phyloP scores from a whole-genome alignment of 2,888 invertebrate genomes.

The Polydrusus pterygomalis region DNA sequence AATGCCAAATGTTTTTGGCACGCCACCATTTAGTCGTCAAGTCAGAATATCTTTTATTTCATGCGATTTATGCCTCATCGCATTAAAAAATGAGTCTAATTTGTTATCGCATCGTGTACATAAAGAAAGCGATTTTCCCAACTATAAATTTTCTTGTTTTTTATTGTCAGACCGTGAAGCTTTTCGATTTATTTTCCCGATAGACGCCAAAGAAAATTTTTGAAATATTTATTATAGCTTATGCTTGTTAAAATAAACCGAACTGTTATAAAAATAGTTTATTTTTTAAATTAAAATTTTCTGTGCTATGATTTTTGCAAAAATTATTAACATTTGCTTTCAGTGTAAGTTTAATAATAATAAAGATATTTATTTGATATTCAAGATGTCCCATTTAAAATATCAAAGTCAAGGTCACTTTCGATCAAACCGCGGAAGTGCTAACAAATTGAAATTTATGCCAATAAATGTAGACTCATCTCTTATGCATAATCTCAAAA shows the following conservation, averaged over 20 bases:
- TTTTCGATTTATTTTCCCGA: constrained; percentile 23
- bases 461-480: no score
- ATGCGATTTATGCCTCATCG: constrained; percentile 20
- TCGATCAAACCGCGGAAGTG: no score
- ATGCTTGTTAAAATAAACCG: constrained; percentile 6
- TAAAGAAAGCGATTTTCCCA: constrained; percentile 40
- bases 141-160: constrained; percentile 37
- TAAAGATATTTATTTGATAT: no score
- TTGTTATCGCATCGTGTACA: constrained; percentile 37
- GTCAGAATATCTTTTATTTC: constrained; percentile 3
- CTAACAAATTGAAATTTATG: no score
- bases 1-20: constrained; percentile 22
- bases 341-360: no score
- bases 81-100: constrained; percentile 36
- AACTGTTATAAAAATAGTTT: neutral
- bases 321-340: no score
- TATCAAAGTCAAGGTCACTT: no score
- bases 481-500: no score
- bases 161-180: constrained; percentile 23
- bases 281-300: neutral
- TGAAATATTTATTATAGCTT: neutral
- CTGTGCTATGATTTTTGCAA: neutral
- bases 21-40: constrained; percentile 20
- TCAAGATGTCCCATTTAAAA: no score
- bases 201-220: constrained; percentile 18